Percentiles rank a stretch among this genome's conserved stretches.
Conservation (phyloP, 2,797 vertebrate species). For the Danio kyathit region DNA sequence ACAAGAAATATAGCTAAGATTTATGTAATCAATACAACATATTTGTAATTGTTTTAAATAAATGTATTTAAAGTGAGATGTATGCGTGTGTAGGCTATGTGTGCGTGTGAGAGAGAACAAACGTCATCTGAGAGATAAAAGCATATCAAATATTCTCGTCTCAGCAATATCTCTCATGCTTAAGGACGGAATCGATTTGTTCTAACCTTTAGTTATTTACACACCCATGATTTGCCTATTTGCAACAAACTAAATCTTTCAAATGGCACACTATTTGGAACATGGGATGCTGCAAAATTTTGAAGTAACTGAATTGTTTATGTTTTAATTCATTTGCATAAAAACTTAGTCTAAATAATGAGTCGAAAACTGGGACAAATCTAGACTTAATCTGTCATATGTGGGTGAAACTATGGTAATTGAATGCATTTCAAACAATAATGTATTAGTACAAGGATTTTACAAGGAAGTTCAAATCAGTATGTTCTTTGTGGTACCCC, state of each 20-base stretch:
- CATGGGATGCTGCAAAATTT: not conserved
- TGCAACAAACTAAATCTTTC: not conserved
- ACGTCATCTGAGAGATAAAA: constrained; percentile 30
- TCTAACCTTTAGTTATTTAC: constrained; percentile 62
- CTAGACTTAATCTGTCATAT: not conserved
- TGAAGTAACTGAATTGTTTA: too few species aligned
- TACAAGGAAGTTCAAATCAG: not conserved
- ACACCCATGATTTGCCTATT: not conserved
- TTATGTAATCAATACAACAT: not conserved
- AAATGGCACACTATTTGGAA: not conserved
- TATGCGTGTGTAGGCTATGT: not conserved
- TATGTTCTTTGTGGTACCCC: not conserved
- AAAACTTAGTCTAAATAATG: not conserved
- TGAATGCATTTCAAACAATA: not conserved
- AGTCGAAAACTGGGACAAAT: not conserved
- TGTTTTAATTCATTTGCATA: not conserved
- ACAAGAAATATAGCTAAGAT: not conserved
- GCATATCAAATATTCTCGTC: constrained; percentile 68
- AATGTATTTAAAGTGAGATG: not conserved
- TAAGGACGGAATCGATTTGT: constrained; percentile 61
- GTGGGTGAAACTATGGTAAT: not conserved
- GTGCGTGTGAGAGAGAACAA: not conserved
- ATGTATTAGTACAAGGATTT: not conserved
- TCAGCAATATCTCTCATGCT: constrained; percentile 62
- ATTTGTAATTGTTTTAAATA: not conserved